A percentile compares a stretch with the other conserved stretches of the same genome.
Evolutionary conservation across 1,140 invertebrate genomes (phyloP).

Genomic region (Heliothis subflexa): DNA sequence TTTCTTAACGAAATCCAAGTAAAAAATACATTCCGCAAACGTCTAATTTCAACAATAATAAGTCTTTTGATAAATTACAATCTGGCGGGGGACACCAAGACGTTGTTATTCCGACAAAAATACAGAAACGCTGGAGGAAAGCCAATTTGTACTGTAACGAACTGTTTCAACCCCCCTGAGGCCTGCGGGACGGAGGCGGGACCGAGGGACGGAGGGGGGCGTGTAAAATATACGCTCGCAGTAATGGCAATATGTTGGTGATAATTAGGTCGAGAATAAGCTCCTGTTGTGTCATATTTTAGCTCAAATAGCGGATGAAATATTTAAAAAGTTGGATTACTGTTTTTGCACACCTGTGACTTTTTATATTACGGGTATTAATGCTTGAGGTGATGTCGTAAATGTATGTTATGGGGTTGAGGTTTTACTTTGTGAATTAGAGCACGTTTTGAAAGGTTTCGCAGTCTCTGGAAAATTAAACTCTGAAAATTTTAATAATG

Average conservation of each 20-base stretch:
- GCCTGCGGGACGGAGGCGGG: too few species aligned
- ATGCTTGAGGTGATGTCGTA: conserved; percentile 1
- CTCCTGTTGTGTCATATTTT: conserved; percentile 38
- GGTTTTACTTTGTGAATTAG: not conserved
- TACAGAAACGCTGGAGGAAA: conserved; percentile 45
- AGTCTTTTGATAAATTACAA: conserved; percentile 42
- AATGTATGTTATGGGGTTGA: not conserved
- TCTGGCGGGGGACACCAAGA: conserved; percentile 34
- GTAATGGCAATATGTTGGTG: conserved; percentile 41
- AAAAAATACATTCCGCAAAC: conserved; percentile 35
- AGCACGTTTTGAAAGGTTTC: not conserved
- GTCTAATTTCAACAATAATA: conserved; percentile 43
- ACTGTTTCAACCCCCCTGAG: conserved; percentile 17
- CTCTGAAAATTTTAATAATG: too few species aligned
- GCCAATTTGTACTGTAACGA: conserved; percentile 48
- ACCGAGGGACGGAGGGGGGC: not conserved
- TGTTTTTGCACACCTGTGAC: conserved; percentile 33
- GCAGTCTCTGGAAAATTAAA: not conserved
- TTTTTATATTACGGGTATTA: conserved; percentile 30
- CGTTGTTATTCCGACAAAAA: conserved; percentile 49
- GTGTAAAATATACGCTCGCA: conserved; percentile 34
- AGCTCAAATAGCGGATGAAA: conserved; percentile 8
- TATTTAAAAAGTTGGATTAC: conserved; percentile 33
- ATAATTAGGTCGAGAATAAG: conserved; percentile 40
- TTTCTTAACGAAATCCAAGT: conserved; percentile 10